Percentiles rank a stretch among this genome's conserved stretches.
These are phyloP conservation scores for Sinopyrophorus schimmeli DNA, from an alignment of 2,888 invertebrate genomes.

Conservation along the genomic window DNA sequence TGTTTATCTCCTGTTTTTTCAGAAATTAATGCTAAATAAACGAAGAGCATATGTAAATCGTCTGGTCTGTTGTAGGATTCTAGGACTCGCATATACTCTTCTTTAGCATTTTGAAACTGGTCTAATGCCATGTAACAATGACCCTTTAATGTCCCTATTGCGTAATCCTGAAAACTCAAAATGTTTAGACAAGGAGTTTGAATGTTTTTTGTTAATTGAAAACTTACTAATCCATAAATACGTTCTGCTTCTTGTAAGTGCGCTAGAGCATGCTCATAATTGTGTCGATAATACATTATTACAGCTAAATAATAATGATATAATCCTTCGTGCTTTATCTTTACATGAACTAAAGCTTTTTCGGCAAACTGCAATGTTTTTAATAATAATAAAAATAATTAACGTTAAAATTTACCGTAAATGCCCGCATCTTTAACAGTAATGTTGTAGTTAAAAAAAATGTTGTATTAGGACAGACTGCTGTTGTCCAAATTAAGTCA, in stretches of 20 bases:
- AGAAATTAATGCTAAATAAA: constrained; percentile 44
- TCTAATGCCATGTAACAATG: constrained; percentile 45
- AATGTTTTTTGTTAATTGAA: neutral
- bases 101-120: constrained; percentile 40
- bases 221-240: constrained; percentile 43
- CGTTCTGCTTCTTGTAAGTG: constrained; percentile 47
- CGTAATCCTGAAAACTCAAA: constrained; percentile 42
- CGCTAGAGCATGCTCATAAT: constrained; percentile 47
- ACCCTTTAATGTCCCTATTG: constrained; percentile 45
- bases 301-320: constrained; percentile 49
- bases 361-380: constrained; percentile 48
- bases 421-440: constrained; percentile 48
- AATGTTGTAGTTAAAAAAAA: constrained; percentile 45
- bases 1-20: constrained; percentile 42
- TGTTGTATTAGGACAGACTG: constrained; percentile 42
- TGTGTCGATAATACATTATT: constrained; percentile 44
- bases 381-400: neutral
- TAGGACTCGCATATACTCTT: constrained; percentile 45
- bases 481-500: constrained; percentile 47
- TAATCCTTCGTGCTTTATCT: constrained; percentile 40
- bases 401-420: constrained; percentile 33
- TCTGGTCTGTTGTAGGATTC: constrained; percentile 46
- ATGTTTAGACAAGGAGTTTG: neutral
- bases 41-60: constrained; percentile 47
- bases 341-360: constrained; percentile 45